A percentile compares a stretch with the other conserved stretches of the same genome.
Conservation (phyloP, 2,113 vertebrate species). For the Psephotus haematonotus region DNA sequence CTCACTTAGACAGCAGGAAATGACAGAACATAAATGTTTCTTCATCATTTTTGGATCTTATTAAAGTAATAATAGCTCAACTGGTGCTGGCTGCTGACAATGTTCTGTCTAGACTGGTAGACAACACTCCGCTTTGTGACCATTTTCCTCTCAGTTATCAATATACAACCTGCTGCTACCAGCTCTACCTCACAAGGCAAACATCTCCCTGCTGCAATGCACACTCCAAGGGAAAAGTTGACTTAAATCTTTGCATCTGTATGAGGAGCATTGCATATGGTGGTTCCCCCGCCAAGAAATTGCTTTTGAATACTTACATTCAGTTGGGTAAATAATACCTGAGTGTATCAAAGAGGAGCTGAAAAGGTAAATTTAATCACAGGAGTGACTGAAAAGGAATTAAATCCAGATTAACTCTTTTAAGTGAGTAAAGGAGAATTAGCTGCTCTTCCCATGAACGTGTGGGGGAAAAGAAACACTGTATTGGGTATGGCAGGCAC, state of each 20-base stretch:
- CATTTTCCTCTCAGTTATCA: not conserved
- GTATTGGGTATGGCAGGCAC: not conserved
- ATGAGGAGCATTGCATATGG: not conserved
- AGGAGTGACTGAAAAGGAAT: not conserved
- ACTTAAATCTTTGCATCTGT: not conserved
- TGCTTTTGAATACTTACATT: not conserved
- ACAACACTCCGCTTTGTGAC: not conserved
- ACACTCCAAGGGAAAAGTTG: not conserved
- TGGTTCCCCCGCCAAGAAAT: not conserved
- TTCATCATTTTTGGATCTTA: not conserved
- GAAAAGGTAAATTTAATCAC: not conserved
- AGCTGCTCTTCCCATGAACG: not conserved
- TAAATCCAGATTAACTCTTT: not conserved
- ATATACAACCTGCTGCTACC: not conserved
- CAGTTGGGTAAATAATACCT: not conserved
- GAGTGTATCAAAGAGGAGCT: not conserved
- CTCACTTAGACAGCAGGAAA: not conserved
- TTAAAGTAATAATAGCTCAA: not conserved
- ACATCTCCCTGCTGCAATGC: not conserved
- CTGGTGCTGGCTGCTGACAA: not conserved
- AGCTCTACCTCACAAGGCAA: not conserved
- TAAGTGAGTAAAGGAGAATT: not conserved
- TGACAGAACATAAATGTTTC: not conserved
- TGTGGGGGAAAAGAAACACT: not conserved
- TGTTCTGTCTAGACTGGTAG: not conserved